Conservation (phyloP, 2,113 vertebrate species). For the Anguilla japonica region DNA sequence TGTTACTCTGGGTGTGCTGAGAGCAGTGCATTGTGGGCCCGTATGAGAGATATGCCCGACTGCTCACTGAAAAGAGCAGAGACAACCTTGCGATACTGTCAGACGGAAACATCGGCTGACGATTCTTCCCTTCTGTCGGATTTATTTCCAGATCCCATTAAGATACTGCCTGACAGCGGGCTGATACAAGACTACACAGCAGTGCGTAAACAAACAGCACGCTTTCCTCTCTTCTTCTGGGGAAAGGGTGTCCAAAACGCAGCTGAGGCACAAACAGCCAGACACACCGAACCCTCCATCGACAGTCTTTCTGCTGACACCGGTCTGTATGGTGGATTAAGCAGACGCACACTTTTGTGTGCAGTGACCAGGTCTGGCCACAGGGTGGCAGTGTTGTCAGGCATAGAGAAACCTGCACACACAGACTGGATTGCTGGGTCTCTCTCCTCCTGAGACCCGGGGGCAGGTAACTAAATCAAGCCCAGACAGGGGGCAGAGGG, state of each 20-base stretch:
- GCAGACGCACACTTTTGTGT: not conserved
- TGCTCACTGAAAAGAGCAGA: not conserved
- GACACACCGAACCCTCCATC: not conserved
- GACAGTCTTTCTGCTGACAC: not conserved
- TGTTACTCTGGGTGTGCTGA: not conserved
- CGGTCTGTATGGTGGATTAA: not conserved
- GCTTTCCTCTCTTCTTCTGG: not conserved
- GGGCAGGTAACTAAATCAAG: not conserved
- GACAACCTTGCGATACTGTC: not conserved
- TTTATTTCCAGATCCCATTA: conserved; percentile 22
- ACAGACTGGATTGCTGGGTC: not conserved
- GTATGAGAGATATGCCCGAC: not conserved
- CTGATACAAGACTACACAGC: not conserved
- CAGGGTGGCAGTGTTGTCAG: conserved; percentile 19
- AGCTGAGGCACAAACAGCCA: not conserved
- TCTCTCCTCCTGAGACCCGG: not conserved
- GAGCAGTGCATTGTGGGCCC: not conserved
- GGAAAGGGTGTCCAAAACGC: not conserved
- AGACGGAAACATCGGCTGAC: not conserved
- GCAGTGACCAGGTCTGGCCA: not conserved
- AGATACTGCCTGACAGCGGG: not conserved
- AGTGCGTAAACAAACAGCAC: not conserved
- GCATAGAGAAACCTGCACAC: not conserved
- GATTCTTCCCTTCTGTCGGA: not conserved
- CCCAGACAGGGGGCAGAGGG: not conserved